phyloP scores from a whole-genome alignment of 2,888 invertebrate species.

The Drepana falcataria region DNA sequence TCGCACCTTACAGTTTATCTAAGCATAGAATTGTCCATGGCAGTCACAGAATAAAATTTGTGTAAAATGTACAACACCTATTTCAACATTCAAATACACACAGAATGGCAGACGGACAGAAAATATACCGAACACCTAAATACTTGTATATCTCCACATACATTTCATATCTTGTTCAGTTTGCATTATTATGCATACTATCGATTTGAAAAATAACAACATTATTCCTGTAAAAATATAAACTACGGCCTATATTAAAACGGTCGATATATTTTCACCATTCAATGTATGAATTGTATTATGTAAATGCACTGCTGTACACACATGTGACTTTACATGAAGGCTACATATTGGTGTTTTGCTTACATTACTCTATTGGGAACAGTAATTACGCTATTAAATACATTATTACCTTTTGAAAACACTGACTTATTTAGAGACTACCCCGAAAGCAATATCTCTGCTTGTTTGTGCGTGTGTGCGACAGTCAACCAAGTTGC shows the following conservation, averaged over 20 bases:
- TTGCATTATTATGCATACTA: not conserved
- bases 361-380: conserved; percentile 58
- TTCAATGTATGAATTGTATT: conserved; percentile 1
- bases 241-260: not conserved
- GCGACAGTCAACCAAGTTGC: conserved; percentile 51
- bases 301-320: not conserved
- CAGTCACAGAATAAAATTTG: conserved; percentile 19
- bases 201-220: not conserved
- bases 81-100: conserved; percentile 3
- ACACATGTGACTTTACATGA: conserved; percentile 31
- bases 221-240: not conserved
- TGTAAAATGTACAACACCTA: conserved; percentile 14
- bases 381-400: conserved; percentile 35
- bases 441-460: conserved; percentile 57
- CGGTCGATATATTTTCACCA: not conserved
- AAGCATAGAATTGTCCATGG: conserved; percentile 23
- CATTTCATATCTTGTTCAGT: not conserved
- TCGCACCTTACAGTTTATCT: conserved; percentile 23
- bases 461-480: conserved; percentile 58
- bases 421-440: conserved; percentile 42
- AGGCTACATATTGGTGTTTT: conserved; percentile 73
- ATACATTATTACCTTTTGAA: conserved; percentile 22
- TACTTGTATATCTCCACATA: not conserved
- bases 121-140: not conserved
- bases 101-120: not conserved